A percentile compares a stretch with the other conserved stretches of the same genome.
These are phyloP conservation scores for Tribolium madens DNA, from an alignment of 1,140 invertebrate genomes.

Conservation along the genomic window DNA sequence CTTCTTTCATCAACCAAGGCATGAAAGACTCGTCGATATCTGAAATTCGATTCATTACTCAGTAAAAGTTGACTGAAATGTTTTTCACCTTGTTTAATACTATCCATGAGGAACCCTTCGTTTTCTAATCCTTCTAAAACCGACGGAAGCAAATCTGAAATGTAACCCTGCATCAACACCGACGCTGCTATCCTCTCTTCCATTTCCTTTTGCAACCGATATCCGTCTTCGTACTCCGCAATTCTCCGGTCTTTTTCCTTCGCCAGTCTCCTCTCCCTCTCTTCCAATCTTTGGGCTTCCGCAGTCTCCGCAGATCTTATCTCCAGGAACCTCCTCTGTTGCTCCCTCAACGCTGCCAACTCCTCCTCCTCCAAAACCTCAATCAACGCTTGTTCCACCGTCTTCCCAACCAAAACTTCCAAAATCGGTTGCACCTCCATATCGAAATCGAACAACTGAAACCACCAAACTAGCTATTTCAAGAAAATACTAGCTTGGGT, in stretches of 20 bases:
- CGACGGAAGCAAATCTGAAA: constrained; percentile 84
- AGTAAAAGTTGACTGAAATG: not conserved
- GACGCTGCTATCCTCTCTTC: constrained; percentile 85
- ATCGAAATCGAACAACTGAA: constrained; percentile 88
- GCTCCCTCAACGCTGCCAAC: constrained; percentile 76
- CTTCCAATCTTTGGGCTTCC: constrained; percentile 79
- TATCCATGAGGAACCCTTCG: constrained; percentile 80
- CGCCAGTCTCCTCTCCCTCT: constrained; percentile 74
- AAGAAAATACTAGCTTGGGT: too few relatives aligned
- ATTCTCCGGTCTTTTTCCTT: constrained; percentile 70
- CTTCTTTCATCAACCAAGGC: constrained; percentile 89
- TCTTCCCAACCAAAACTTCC: constrained; percentile 88
- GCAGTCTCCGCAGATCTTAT: constrained; percentile 83
- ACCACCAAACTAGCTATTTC: too few relatives aligned
- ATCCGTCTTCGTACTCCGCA: constrained; percentile 70
- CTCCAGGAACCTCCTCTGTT: constrained; percentile 83
- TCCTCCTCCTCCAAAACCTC: constrained; percentile 87
- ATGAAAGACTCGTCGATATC: constrained; percentile 84
- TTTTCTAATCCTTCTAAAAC: constrained; percentile 84
- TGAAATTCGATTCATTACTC: constrained; percentile 60
- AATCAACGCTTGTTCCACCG: constrained; percentile 86
- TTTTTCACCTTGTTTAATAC: constrained; percentile 74
- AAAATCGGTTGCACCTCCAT: constrained; percentile 88
- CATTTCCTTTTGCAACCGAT: constrained; percentile 74
- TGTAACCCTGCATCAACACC: constrained; percentile 84